phyloP scores from a whole-genome alignment of 1,140 invertebrate genomes.

The Drosophila burlai region DNA sequence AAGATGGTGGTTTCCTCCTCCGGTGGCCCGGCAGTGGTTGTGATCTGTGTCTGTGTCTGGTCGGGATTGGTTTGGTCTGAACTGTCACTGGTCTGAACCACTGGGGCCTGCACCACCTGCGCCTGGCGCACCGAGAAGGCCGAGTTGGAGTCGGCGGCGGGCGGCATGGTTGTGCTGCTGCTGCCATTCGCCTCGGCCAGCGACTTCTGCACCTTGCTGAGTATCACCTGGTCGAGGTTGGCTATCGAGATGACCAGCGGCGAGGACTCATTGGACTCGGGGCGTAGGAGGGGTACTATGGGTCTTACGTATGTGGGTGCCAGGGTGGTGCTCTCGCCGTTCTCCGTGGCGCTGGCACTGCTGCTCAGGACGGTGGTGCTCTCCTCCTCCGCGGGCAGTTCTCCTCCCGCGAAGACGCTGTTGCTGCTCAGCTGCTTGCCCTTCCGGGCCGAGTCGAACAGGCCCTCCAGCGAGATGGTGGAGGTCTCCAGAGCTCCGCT shows the following conservation, averaged over 20 bases:
- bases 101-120: constrained; percentile 60
- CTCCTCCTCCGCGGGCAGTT: constrained; percentile 7
- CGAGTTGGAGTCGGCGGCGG: constrained; percentile 65
- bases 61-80: constrained; percentile 1
- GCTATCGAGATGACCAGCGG: constrained; percentile 85
- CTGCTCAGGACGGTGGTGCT: constrained; percentile 14
- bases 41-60: constrained; percentile 15
- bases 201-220: constrained; percentile 77
- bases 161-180: constrained; percentile 19
- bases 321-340: constrained; percentile 23
- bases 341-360: constrained; percentile 21
- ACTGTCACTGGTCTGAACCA: not conserved
- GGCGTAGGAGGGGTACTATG: constrained; percentile 79
- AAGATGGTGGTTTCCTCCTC: constrained; percentile 32
- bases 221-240: constrained; percentile 84
- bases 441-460: constrained; percentile 87
- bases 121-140: constrained; percentile 66
- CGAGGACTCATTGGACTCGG: constrained; percentile 85
- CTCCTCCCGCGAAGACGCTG: not conserved
- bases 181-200: constrained; percentile 26
- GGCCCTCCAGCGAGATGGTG: constrained; percentile 88
- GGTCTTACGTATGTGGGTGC: constrained; percentile 77
- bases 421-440: constrained; percentile 65
- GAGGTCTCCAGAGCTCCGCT: constrained; percentile 86
- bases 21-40: not conserved